phyloP scores from a whole-genome alignment of 2,888 invertebrate species.

The Harpalus rufipes region DNA sequence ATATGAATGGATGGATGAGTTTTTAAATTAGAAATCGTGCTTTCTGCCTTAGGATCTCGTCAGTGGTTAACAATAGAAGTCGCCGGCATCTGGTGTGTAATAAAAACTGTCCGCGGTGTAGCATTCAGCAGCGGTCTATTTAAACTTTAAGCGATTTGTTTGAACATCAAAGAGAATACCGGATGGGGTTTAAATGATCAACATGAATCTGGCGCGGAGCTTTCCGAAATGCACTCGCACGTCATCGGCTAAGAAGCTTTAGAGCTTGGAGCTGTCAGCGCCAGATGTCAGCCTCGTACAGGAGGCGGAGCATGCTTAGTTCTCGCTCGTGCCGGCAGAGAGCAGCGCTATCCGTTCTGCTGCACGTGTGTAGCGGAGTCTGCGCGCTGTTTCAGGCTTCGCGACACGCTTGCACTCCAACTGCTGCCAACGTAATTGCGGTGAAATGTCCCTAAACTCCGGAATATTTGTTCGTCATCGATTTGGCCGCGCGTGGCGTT shows the following conservation, averaged over 20 bases:
- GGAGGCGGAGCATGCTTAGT: slow-evolving; percentile 46
- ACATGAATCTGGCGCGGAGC: slow-evolving; percentile 48
- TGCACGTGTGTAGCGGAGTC: slow-evolving; percentile 40
- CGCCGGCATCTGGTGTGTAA: slow-evolving; percentile 13
- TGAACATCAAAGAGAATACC: slow-evolving; percentile 54
- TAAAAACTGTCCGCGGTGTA: slow-evolving; percentile 29
- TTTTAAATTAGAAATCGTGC: slow-evolving; percentile 29
- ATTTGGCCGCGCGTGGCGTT: slow-evolving; percentile 38
- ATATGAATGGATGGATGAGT: background rate
- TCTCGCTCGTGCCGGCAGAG: slow-evolving; percentile 20
- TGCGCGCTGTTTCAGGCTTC: slow-evolving; percentile 19
- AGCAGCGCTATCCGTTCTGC: slow-evolving; percentile 8
- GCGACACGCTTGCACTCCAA: slow-evolving; percentile 3
- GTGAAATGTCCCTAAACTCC: slow-evolving; percentile 53
- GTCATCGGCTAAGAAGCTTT: slow-evolving; percentile 55
- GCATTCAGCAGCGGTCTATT: slow-evolving; percentile 44
- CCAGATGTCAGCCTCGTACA: slow-evolving; percentile 46
- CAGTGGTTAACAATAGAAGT: slow-evolving; percentile 11
- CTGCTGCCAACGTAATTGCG: slow-evolving; percentile 52
- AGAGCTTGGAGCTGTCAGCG: slow-evolving; percentile 48
- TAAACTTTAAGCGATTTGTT: slow-evolving; percentile 57
- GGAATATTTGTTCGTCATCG: slow-evolving; percentile 41
- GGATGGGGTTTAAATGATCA: slow-evolving; percentile 60
- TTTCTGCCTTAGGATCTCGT: slow-evolving; percentile 1
- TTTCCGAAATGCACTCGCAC: slow-evolving; percentile 32